phyloP scores from a whole-genome alignment of 2,797 vertebrate species.

The Xenentodon cancila region DNA sequence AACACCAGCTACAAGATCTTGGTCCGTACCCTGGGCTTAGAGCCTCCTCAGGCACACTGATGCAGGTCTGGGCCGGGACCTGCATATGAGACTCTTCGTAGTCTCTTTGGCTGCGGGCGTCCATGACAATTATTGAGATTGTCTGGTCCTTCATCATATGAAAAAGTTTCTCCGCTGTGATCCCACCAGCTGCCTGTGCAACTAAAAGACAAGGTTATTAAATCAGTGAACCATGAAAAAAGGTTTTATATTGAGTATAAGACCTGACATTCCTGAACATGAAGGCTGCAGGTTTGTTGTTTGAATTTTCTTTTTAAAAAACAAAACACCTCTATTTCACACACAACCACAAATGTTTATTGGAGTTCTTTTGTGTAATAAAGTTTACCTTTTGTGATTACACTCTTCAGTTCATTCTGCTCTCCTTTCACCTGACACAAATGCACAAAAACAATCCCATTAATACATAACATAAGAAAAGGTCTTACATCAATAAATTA shows the following conservation, averaged over 20 bases:
- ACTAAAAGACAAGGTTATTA: conserved; percentile 34
- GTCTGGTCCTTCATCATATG: conserved; percentile 90
- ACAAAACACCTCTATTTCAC: neutral
- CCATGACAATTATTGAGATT: conserved; percentile 91
- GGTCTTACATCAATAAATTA: no score
- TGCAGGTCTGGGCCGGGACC: conserved; percentile 78
- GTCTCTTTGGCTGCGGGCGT: conserved; percentile 87
- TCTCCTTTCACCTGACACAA: conserved; percentile 86
- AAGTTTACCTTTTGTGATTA: conserved; percentile 83
- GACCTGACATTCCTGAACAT: no score
- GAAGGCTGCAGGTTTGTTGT: no score
- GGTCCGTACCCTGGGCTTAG: conserved; percentile 89
- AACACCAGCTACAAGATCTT: neutral
- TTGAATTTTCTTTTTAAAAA: no score
- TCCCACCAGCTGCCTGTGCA: conserved; percentile 72
- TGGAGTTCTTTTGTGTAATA: neutral
- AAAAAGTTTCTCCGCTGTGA: conserved; percentile 92
- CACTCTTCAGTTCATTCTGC: conserved; percentile 80
- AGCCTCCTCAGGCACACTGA: conserved; percentile 94
- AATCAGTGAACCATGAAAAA: neutral
- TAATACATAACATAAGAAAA: neutral
- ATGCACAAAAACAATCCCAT: conserved; percentile 15
- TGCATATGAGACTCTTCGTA: conserved; percentile 92
- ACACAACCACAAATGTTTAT: neutral
- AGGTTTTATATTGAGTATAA: no score